Conservation (phyloP, 1,140 invertebrate species). For the Heliconius hermathena region DNA sequence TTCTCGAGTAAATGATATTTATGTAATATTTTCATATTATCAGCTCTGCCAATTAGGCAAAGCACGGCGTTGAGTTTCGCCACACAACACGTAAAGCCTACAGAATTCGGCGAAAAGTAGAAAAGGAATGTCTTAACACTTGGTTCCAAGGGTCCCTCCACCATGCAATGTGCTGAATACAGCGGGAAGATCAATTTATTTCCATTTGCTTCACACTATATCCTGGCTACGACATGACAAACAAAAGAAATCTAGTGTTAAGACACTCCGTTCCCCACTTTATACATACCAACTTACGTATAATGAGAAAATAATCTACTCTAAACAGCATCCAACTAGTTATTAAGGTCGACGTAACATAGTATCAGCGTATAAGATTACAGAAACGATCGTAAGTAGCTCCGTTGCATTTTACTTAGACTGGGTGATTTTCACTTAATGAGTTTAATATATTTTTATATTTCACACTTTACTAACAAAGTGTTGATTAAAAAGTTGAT, state of each 20-base stretch:
- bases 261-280: not conserved
- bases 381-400: not conserved
- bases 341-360: slow-evolving; percentile 8
- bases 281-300: not conserved
- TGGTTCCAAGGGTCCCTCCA: too few relatives aligned
- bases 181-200: too few relatives aligned
- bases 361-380: slow-evolving; percentile 3
- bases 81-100: too few relatives aligned
- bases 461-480: not conserved
- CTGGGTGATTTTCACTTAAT: slow-evolving; percentile 6
- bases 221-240: too few relatives aligned
- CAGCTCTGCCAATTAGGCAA: too few relatives aligned
- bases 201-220: too few relatives aligned
- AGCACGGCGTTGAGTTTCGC: too few relatives aligned
- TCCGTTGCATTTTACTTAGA: not conserved
- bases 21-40: too few relatives aligned
- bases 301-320: slow-evolving; percentile 9
- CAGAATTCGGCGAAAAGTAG: too few relatives aligned
- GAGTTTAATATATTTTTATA: slow-evolving; percentile 15
- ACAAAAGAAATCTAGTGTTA: not conserved
- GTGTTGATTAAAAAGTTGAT: slow-evolving; percentile 1
- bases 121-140: too few relatives aligned
- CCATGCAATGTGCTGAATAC: too few relatives aligned
- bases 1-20: too few relatives aligned
- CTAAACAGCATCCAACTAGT: not conserved